Evolutionary conservation across 1,140 invertebrate species (phyloP).

Genomic region (Xylocopa sonorina): DNA sequence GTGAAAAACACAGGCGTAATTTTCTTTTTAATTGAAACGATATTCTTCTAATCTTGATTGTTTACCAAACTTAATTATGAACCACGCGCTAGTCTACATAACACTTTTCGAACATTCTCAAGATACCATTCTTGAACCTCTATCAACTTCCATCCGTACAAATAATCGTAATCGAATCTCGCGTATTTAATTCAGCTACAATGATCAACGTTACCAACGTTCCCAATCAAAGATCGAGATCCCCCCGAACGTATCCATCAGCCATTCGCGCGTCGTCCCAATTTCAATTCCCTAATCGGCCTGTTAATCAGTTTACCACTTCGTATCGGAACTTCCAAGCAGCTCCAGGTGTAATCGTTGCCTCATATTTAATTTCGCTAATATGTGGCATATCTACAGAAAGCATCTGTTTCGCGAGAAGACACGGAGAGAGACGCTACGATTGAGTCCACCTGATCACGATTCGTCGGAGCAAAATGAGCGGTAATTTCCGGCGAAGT

Average conservation of each 20-base stretch:
- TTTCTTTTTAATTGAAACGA: too few species aligned
- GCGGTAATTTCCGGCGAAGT: not conserved
- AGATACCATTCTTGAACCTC: too few species aligned
- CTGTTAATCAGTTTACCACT: not conserved
- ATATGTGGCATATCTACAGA: not conserved
- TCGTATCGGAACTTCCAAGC: not conserved
- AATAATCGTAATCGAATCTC: not conserved
- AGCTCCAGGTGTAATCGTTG: not conserved
- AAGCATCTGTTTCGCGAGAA: not conserved
- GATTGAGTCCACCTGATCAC: too few species aligned
- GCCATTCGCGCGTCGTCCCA: not conserved
- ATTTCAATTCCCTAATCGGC: not conserved
- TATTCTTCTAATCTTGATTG: too few species aligned
- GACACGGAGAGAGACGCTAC: not conserved
- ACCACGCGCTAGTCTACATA: not conserved
- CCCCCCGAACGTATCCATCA: not conserved
- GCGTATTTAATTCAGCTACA: not conserved
- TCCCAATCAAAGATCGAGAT: not conserved
- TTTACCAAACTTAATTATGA: not conserved
- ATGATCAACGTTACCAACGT: too few species aligned
- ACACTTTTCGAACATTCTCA: not conserved
- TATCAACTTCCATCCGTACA: not conserved
- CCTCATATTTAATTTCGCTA: not conserved
- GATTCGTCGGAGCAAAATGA: not conserved
- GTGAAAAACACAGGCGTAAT: too few species aligned